These are phyloP conservation scores for Aphelocoma coerulescens DNA, from an alignment of 2,113 vertebrate species.

Conservation along the genomic window DNA sequence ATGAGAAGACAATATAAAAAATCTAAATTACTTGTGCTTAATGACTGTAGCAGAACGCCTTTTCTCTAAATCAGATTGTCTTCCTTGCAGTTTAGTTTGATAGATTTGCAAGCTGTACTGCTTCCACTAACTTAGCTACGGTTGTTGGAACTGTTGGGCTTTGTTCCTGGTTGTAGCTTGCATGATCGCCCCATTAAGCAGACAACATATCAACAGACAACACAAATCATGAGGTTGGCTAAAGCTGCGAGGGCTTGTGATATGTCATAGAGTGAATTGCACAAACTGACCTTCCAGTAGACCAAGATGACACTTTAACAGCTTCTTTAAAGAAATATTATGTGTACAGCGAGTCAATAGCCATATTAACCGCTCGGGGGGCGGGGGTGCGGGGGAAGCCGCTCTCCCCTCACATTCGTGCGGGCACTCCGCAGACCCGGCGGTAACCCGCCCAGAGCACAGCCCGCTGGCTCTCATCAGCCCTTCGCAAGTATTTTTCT, in stretches of 20 bases:
- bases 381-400: neutral
- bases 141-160: conserved; percentile 84
- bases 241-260: conserved; percentile 76
- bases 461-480: neutral
- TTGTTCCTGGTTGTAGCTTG: conserved; percentile 95
- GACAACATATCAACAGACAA: conserved; percentile 88
- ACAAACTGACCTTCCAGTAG: conserved; percentile 77
- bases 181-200: conserved; percentile 98
- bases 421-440: neutral
- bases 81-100: conserved; percentile 87
- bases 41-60: conserved; percentile 89
- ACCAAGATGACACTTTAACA: conserved; percentile 60
- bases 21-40: conserved; percentile 89
- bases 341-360: conserved; percentile 48
- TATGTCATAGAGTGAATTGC: conserved; percentile 68
- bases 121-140: conserved; percentile 78
- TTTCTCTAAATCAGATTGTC: conserved; percentile 92
- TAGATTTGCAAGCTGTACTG: conserved; percentile 81
- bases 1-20: conserved; percentile 85
- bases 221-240: conserved; percentile 84
- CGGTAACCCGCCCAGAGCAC: neutral
- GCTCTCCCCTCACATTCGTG: neutral
- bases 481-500: neutral
- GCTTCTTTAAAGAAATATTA: conserved; percentile 63
- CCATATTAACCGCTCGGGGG: conserved; percentile 15